These are phyloP conservation scores for Nanorana parkeri DNA, from an alignment of 2,113 vertebrate species.

Conservation along the genomic window DNA sequence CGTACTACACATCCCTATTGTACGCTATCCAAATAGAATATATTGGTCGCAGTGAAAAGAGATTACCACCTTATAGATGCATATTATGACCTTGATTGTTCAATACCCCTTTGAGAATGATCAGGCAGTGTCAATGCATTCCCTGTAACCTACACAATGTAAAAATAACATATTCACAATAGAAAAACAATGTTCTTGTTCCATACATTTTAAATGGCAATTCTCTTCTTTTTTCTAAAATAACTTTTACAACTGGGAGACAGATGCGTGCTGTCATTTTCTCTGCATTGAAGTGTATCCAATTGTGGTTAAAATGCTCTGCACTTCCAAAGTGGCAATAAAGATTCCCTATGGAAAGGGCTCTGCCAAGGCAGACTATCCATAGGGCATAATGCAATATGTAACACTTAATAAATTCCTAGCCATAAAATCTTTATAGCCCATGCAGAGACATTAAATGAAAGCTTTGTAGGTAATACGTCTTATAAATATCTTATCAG, in stretches of 20 bases:
- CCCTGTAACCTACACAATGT: not conserved
- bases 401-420: constrained; percentile 32
- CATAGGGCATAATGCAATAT: constrained; percentile 32
- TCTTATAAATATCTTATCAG: not conserved
- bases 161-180: not conserved
- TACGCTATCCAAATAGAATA: no score
- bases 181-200: constrained; percentile 2
- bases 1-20: no score
- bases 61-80: no score
- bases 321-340: constrained; percentile 31
- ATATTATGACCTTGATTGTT: no score
- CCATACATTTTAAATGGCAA: constrained; percentile 2
- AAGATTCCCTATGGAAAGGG: constrained; percentile 27
- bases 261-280: constrained; percentile 47
- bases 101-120: no score
- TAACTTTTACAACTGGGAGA: constrained; percentile 25
- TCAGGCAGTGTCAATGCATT: no score
- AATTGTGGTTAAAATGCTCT: constrained; percentile 31
- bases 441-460: constrained; percentile 7
- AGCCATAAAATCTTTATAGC: constrained; percentile 37
- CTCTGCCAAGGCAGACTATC: constrained; percentile 30
- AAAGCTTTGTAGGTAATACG: not conserved
- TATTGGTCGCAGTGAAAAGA: no score
- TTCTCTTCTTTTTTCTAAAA: constrained; percentile 1
- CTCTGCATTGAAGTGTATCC: constrained; percentile 34